These are phyloP conservation scores for Scartelaos histophorus DNA, from an alignment of 2,113 vertebrate genomes.

Conservation along the genomic window DNA sequence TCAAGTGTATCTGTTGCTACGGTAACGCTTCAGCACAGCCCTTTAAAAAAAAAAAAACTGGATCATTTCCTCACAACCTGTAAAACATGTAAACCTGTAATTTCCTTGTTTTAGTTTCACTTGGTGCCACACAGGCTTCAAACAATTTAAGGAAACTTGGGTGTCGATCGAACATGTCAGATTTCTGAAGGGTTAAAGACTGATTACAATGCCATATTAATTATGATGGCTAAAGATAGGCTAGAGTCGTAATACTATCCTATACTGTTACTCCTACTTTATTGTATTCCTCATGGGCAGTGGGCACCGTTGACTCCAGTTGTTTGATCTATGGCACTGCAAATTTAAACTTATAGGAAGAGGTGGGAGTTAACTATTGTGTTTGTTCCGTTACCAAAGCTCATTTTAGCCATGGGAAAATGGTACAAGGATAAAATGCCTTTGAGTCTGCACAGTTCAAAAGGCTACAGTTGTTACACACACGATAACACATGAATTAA, in stretches of 20 bases:
- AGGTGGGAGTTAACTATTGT: constrained; percentile 7
- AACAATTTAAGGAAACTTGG: constrained; percentile 1
- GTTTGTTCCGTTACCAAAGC: constrained; percentile 23
- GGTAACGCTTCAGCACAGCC: constrained; percentile 16
- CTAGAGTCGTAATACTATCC: background rate
- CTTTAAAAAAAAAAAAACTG: constrained; percentile 14
- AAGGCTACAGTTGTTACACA: background rate
- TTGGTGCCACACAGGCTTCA: constrained; percentile 1
- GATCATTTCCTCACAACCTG: constrained; percentile 13
- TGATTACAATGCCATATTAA: no score
- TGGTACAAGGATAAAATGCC: constrained; percentile 18
- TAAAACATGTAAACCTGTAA: constrained; percentile 5
- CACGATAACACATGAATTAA: background rate
- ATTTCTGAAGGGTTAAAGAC: background rate
- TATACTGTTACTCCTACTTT: background rate
- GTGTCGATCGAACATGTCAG: constrained; percentile 4
- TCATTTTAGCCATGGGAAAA: constrained; percentile 15
- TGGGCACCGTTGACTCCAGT: background rate
- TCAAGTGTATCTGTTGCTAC: constrained; percentile 26
- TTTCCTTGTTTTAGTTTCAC: constrained; percentile 1
- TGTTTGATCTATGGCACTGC: constrained; percentile 11
- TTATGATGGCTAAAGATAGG: no score
- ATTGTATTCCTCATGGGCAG: background rate
- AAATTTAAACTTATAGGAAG: constrained; percentile 23
- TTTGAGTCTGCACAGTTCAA: background rate